These are phyloP conservation scores for Acronicta alni DNA, from an alignment of 2,888 invertebrate genomes.

Conservation along the genomic window DNA sequence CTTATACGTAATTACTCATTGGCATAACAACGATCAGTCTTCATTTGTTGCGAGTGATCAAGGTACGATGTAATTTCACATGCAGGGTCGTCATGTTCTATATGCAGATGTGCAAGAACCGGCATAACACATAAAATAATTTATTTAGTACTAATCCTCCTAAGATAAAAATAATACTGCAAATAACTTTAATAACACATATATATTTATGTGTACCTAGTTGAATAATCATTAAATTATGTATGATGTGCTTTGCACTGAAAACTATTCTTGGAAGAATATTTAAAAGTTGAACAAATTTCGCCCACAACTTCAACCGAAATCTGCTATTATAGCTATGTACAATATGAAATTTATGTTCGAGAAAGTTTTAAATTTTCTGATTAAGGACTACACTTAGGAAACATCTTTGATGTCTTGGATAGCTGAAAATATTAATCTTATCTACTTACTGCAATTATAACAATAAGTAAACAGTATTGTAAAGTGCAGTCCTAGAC, in stretches of 20 bases:
- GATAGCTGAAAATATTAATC: not conserved
- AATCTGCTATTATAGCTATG: not conserved
- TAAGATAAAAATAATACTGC: not conserved
- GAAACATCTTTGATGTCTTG: no score
- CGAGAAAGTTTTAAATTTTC: no score
- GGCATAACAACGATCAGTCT: conserved; percentile 29
- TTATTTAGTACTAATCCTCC: conserved; percentile 4
- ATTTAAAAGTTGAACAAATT: conserved; percentile 23
- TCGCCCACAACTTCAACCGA: conserved; percentile 14
- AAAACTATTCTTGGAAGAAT: conserved; percentile 30
- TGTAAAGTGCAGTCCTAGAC: not conserved
- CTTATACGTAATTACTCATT: conserved; percentile 37
- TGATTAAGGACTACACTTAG: no score
- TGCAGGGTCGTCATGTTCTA: conserved; percentile 44
- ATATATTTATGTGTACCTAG: no score
- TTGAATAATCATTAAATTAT: no score
- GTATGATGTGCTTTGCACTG: not conserved
- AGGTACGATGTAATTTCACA: conserved; percentile 37
- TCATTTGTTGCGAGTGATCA: conserved; percentile 37
- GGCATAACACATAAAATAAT: conserved; percentile 24
- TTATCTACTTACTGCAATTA: not conserved
- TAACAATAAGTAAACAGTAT: conserved; percentile 3
- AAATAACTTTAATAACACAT: no score
- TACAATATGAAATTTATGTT: no score
- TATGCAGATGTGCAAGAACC: conserved; percentile 41